Percentiles rank a stretch among this genome's conserved stretches.
Conservation (phyloP, 2,797 vertebrate species). For the Cheirogaleus major region DNA sequence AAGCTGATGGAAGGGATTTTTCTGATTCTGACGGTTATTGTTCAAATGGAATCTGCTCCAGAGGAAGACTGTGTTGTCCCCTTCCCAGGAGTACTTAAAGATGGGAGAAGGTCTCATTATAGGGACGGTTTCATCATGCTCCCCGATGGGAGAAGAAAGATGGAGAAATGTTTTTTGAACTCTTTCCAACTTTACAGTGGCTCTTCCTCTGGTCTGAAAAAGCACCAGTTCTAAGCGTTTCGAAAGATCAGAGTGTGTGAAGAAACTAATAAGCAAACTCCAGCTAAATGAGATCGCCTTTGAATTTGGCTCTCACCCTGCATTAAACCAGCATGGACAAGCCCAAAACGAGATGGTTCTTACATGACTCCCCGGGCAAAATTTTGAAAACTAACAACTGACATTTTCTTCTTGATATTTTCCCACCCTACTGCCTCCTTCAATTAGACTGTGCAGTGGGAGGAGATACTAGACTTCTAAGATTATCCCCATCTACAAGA, state of each 20-base stretch:
- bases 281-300: not conserved
- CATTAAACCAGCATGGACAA: slow-evolving; percentile 55
- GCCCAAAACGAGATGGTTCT: slow-evolving; percentile 14
- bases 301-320: slow-evolving; percentile 37
- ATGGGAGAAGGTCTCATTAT: not conserved
- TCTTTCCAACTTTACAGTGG: not conserved
- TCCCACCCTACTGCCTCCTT: slow-evolving; percentile 38
- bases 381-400: slow-evolving; percentile 27
- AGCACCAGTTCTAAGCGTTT: slow-evolving; percentile 1
- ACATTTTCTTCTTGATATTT: slow-evolving; percentile 37
- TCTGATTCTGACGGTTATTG: not conserved
- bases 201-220: slow-evolving; percentile 6
- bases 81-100: not conserved
- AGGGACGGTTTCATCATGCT: not conserved
- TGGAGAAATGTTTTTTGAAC: not conserved
- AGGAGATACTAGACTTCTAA: not conserved
- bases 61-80: not conserved
- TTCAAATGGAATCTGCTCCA: not conserved
- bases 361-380: not conserved
- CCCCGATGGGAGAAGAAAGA: not conserved
- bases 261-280: not conserved
- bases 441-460: not conserved
- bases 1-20: not conserved
- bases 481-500: not conserved
- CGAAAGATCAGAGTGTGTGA: not conserved